These are phyloP conservation scores for Todiramphus chloris DNA, from an alignment of 2,113 vertebrate genomes.

Conservation along the genomic window DNA sequence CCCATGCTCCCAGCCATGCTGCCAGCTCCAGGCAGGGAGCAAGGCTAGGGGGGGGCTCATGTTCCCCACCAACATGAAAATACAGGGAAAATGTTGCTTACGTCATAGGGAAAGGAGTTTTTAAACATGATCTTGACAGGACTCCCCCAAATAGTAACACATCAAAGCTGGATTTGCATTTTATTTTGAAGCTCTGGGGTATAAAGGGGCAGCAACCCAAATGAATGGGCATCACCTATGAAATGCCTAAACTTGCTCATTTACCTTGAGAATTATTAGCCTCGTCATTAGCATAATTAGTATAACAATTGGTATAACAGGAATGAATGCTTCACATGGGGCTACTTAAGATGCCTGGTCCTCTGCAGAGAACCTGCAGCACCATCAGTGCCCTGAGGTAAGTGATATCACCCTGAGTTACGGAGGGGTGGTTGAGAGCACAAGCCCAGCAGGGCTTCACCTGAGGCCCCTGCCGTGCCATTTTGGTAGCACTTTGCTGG, in stretches of 20 bases:
- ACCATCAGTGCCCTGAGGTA: not conserved
- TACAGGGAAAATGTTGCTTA: not conserved
- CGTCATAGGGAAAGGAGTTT: not conserved
- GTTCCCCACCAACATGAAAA: not conserved
- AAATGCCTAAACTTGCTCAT: not conserved
- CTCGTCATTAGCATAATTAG: not conserved
- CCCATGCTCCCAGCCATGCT: accelerated
- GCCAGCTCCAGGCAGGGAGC: not conserved
- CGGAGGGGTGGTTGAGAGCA: not conserved
- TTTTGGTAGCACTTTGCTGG: not conserved
- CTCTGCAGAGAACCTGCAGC: not conserved
- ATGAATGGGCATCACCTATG: not conserved
- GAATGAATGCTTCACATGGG: not conserved
- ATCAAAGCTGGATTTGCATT: not conserved
- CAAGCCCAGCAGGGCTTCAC: not conserved
- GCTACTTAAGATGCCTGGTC: not conserved
- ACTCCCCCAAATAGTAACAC: not conserved
- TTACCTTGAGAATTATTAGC: not conserved
- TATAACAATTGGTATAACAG: not conserved
- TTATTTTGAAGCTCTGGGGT: not conserved
- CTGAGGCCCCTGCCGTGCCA: accelerated
- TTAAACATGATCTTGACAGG: not conserved
- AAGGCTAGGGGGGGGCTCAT: not conserved
- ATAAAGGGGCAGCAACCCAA: not conserved
- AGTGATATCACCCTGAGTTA: no score